A percentile compares a stretch with the other conserved stretches of the same genome.
These are phyloP conservation scores for Habroteleia sp. DNA, from an alignment of 2,888 invertebrate species.

Conservation along the genomic window DNA sequence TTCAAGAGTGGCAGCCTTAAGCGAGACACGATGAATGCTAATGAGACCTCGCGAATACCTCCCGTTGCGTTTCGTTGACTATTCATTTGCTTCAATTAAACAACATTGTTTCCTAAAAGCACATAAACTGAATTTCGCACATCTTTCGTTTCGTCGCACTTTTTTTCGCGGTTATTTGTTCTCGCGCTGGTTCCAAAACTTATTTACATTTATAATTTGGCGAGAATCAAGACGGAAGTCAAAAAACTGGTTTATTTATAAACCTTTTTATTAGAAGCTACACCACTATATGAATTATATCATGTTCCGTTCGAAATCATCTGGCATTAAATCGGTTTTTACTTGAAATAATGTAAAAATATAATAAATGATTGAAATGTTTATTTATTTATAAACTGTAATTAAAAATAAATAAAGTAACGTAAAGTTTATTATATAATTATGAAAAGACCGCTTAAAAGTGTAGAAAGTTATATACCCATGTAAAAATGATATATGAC, in stretches of 20 bases:
- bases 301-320: too few relatives aligned
- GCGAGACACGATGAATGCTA: constrained; percentile 74
- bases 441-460: too few relatives aligned
- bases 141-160: constrained; percentile 42
- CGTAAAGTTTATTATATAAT: too few relatives aligned
- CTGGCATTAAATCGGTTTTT: too few relatives aligned
- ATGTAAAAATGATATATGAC: too few relatives aligned
- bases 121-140: constrained; percentile 31
- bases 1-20: constrained; percentile 73
- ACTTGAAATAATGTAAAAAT: too few relatives aligned
- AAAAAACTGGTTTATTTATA: constrained; percentile 38
- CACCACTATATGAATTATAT: too few relatives aligned
- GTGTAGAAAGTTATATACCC: too few relatives aligned
- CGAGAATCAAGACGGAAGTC: constrained; percentile 1
- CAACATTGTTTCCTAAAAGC: constrained; percentile 43
- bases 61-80: constrained; percentile 46
- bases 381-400: too few relatives aligned
- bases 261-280: too few relatives aligned
- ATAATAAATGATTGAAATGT: too few relatives aligned
- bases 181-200: constrained; percentile 7
- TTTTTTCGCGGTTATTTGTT: constrained; percentile 28
- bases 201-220: constrained; percentile 49
- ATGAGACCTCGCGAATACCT: constrained; percentile 67
- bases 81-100: constrained; percentile 58
- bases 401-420: too few relatives aligned